phyloP scores from a whole-genome alignment of 1,140 invertebrate genomes.

The Eumeta japonica region DNA sequence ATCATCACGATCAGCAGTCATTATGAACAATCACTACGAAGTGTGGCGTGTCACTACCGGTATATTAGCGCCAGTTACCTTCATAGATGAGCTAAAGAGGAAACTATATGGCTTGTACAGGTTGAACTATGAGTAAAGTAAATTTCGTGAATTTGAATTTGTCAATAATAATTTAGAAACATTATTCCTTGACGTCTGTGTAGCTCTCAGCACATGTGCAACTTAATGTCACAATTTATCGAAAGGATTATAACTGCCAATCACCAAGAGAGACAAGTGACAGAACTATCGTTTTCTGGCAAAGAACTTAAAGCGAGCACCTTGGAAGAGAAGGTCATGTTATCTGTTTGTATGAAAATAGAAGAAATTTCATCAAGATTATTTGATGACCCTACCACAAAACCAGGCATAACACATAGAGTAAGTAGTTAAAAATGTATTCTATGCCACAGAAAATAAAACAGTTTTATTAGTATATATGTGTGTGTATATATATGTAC shows the following conservation, averaged over 20 bases:
- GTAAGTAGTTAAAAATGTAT: too few species aligned
- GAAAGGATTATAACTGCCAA: slow-evolving; percentile 64
- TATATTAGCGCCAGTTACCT: too few species aligned
- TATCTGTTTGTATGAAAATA: slow-evolving; percentile 38
- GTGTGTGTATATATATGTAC: too few species aligned
- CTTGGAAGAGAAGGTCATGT: slow-evolving; percentile 54
- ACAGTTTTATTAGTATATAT: too few species aligned
- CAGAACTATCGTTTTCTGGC: slow-evolving; percentile 7
- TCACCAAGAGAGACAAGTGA: slow-evolving; percentile 25
- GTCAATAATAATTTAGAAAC: background rate
- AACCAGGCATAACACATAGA: slow-evolving; percentile 34
- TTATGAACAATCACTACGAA: too few species aligned
- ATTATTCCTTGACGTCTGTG: background rate
- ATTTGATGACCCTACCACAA: slow-evolving; percentile 35
- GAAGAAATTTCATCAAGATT: slow-evolving; percentile 31
- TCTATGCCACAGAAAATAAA: too few species aligned
- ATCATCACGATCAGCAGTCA: too few species aligned
- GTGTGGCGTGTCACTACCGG: too few species aligned
- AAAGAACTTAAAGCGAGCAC: slow-evolving; percentile 54
- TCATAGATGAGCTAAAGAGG: too few species aligned
- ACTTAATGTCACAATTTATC: slow-evolving; percentile 72
- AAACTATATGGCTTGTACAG: too few species aligned
- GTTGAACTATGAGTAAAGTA: background rate
- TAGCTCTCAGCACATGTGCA: slow-evolving; percentile 76
- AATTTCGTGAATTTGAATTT: slow-evolving; percentile 4